Conservation (phyloP, 2,113 vertebrate genomes). For the Cyrtonyx montezumae region DNA sequence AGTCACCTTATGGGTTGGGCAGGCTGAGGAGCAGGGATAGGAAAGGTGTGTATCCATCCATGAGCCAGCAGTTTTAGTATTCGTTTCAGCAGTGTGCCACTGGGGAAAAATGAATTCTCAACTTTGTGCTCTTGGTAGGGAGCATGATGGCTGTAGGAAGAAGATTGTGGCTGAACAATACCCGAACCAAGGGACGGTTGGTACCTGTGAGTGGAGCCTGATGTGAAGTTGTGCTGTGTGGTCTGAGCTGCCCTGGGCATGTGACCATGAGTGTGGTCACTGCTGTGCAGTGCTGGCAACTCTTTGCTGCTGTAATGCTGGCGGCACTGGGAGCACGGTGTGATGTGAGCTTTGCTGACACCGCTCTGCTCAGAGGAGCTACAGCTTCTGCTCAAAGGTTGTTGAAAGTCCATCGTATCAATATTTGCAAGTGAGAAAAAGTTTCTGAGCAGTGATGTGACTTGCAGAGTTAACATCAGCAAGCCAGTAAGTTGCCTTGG, state of each 20-base stretch:
- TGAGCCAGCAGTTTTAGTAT: background rate
- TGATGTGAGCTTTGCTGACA: background rate
- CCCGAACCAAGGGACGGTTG: no score
- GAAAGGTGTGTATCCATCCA: background rate
- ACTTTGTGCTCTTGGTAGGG: background rate
- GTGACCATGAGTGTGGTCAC: accelerated
- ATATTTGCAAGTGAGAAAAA: background rate
- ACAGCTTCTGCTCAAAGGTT: accelerated
- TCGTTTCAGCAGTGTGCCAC: background rate
- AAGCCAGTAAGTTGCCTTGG: background rate
- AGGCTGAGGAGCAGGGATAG: background rate
- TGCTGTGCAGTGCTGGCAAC: background rate
- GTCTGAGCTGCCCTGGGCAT: background rate
- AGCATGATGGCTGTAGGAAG: background rate
- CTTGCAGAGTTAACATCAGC: background rate
- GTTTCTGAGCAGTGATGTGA: accelerated
- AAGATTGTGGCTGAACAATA: background rate
- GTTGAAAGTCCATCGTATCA: accelerated
- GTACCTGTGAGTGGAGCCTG: accelerated
- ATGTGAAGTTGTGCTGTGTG: accelerated
- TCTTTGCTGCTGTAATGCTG: accelerated
- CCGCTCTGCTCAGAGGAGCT: background rate
- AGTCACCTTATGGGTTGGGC: background rate
- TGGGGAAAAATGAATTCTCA: background rate
- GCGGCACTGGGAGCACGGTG: no score